These are phyloP conservation scores for Drosophila yakuba DNA, from an alignment of 1,140 invertebrate genomes.

Conservation along the genomic window DNA sequence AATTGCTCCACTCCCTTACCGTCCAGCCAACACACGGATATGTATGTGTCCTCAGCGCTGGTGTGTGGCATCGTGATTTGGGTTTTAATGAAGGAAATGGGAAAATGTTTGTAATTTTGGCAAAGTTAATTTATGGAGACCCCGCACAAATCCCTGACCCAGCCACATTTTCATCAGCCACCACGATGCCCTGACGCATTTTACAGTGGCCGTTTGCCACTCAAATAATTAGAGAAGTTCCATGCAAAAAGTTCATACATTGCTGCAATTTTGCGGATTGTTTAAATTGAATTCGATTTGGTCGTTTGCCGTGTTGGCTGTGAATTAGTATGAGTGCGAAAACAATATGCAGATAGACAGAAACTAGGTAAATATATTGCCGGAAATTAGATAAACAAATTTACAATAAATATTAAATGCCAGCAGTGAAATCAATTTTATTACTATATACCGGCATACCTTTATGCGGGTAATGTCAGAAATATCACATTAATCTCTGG, in stretches of 20 bases:
- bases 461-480: conserved; percentile 21
- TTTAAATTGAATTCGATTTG: conserved; percentile 37
- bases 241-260: conserved; percentile 41
- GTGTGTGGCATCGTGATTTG: conserved; percentile 61
- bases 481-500: conserved; percentile 6
- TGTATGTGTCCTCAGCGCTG: background rate
- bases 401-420: conserved; percentile 40
- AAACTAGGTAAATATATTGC: conserved; percentile 43
- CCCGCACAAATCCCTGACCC: conserved; percentile 13
- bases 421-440: conserved; percentile 20
- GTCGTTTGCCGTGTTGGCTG: conserved; percentile 10
- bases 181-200: conserved; percentile 34
- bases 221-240: conserved; percentile 67
- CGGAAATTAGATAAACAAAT: conserved; percentile 58
- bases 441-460: conserved; percentile 3
- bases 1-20: conserved; percentile 74
- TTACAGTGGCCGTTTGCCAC: conserved; percentile 42
- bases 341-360: conserved; percentile 37
- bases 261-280: conserved; percentile 36
- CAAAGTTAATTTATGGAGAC: conserved; percentile 80
- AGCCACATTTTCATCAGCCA: conserved; percentile 13
- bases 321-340: conserved; percentile 1
- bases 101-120: conserved; percentile 76
- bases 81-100: conserved; percentile 76
- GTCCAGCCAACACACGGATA: conserved; percentile 42